Evolutionary conservation across 2,888 invertebrate species (phyloP).

Genomic region (Meghimatium bilineatum): DNA sequence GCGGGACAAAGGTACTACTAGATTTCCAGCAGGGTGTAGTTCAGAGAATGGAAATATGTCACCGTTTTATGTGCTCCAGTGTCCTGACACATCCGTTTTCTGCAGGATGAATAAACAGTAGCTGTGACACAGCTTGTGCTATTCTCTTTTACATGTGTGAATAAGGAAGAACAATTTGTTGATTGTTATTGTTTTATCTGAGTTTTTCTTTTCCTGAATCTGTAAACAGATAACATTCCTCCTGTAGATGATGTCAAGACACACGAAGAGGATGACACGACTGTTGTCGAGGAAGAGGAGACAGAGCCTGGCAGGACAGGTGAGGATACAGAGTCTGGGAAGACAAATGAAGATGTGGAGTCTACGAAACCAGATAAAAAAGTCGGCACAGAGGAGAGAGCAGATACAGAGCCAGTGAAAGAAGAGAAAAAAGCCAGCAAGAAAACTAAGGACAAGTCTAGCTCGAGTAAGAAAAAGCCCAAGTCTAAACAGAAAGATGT

Average conservation of each 20-base stretch:
- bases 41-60: too few relatives aligned
- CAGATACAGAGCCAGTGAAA: not conserved
- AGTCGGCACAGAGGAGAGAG: not conserved
- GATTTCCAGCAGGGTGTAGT: too few relatives aligned
- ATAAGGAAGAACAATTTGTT: too few relatives aligned
- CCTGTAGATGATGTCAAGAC: not conserved
- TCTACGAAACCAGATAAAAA: constrained; percentile 19
- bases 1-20: too few relatives aligned
- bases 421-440: constrained; percentile 24
- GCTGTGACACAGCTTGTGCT: too few relatives aligned
- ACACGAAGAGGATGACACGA: constrained; percentile 31
- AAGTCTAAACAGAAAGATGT: constrained; percentile 45
- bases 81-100: too few relatives aligned
- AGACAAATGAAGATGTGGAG: not conserved
- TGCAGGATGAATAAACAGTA: too few relatives aligned
- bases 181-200: not conserved
- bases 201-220: not conserved
- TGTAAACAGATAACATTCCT: not conserved
- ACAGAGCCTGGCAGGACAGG: too few relatives aligned
- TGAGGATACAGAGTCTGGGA: not conserved
- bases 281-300: constrained; percentile 34
- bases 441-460: constrained; percentile 17
- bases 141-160: too few relatives aligned
- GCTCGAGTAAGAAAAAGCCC: constrained; percentile 38
- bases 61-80: too few relatives aligned